Percentiles rank a stretch among this genome's conserved stretches.
Conservation (phyloP, 2,797 vertebrate genomes). For the Nasua narica region DNA sequence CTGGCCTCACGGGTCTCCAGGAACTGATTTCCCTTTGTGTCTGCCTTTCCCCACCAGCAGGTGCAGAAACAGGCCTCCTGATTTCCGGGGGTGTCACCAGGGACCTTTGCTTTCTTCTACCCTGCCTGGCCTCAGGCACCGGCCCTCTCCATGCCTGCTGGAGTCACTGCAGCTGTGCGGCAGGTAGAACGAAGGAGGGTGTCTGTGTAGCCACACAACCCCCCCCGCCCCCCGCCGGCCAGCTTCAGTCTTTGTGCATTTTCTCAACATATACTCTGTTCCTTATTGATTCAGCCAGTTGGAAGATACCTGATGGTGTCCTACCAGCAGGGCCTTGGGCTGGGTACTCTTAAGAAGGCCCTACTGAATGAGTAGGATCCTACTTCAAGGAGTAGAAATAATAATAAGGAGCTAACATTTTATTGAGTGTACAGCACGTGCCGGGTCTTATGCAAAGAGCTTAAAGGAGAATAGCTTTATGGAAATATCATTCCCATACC, state of each 20-base stretch:
- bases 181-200: background rate
- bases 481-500: background rate
- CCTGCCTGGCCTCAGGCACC: background rate
- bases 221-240: background rate
- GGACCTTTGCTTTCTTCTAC: background rate
- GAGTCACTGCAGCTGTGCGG: background rate
- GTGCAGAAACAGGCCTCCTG: background rate
- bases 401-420: background rate
- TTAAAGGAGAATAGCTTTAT: background rate
- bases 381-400: background rate
- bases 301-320: background rate
- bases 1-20: background rate
- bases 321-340: background rate
- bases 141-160: accelerated
- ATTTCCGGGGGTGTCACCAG: background rate
- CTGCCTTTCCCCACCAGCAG: background rate
- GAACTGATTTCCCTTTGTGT: background rate
- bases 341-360: background rate
- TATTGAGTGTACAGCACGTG: background rate
- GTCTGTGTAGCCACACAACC: too few species aligned
- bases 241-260: too few species aligned
- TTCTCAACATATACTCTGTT: background rate
- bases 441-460: background rate
- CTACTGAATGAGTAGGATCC: background rate
- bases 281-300: background rate